Evolutionary conservation across 2,797 vertebrate species (phyloP).

Genomic region (Odontamblyopus lacepedii): DNA sequence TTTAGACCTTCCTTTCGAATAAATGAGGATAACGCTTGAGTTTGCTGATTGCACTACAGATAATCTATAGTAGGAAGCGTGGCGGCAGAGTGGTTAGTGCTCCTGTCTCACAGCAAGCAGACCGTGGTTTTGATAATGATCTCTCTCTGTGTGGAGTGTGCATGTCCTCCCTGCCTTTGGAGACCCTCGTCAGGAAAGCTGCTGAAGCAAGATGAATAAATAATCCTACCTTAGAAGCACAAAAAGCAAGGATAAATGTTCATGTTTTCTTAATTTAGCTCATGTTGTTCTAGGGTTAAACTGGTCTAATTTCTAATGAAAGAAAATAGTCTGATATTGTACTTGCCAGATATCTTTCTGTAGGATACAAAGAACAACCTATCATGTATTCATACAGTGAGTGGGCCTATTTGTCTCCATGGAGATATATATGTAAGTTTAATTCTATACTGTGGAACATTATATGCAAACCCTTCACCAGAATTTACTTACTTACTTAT

Average conservation of each 20-base stretch:
- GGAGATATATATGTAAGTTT: not conserved
- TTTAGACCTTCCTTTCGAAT: not conserved
- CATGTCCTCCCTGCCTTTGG: not conserved
- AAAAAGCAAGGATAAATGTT: not conserved
- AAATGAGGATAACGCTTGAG: not conserved
- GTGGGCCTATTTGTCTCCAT: not conserved
- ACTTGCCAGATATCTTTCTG: no score
- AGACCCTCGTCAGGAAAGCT: not conserved
- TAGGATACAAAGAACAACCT: not conserved
- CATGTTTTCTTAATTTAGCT: not conserved
- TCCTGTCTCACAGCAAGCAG: conserved; percentile 8
- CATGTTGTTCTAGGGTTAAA: not conserved
- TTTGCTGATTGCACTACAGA: not conserved
- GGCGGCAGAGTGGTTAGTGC: not conserved
- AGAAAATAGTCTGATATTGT: not conserved
- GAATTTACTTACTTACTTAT: no score
- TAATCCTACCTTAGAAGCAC: not conserved
- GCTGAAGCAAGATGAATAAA: not conserved
- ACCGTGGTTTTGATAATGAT: conserved; percentile 1
- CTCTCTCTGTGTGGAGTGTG: not conserved
- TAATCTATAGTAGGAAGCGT: conserved; percentile 1
- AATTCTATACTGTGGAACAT: no score
- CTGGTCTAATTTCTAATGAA: not conserved
- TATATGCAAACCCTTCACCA: no score
- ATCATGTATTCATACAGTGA: no score